phyloP scores from a whole-genome alignment of 2,888 invertebrate genomes.

The Phengaris arion region DNA sequence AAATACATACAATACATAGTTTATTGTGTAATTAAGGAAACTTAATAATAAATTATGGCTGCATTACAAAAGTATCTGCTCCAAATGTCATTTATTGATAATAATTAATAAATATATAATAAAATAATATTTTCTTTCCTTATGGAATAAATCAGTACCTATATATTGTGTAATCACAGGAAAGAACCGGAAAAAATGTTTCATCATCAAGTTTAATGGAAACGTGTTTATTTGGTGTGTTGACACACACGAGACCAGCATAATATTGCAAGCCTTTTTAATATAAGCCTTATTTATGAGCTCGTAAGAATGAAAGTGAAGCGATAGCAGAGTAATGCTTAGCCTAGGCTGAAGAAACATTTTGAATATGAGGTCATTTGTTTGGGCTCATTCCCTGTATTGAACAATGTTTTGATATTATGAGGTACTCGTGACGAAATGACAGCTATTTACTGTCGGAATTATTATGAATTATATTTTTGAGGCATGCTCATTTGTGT shows the following conservation, averaged over 20 bases:
- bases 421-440: conserved; percentile 5
- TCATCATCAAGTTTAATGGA: conserved; percentile 14
- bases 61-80: no score
- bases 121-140: not conserved
- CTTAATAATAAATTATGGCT: no score
- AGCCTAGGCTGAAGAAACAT: conserved; percentile 11
- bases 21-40: no score
- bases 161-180: not conserved
- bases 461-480: not conserved
- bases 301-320: not conserved
- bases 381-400: conserved; percentile 1
- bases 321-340: not conserved
- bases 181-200: conserved; percentile 1
- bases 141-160: not conserved
- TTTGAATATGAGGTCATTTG: conserved; percentile 28
- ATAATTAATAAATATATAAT: no score
- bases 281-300: not conserved
- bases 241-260: conserved; percentile 20
- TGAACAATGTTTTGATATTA: conserved; percentile 6
- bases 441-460: not conserved
- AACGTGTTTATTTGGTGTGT: conserved; percentile 20
- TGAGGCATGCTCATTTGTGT: not conserved
- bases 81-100: no score
- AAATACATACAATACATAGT: not conserved
- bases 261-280: not conserved